Base-by-base conservation (phyloP, 2,113 vertebrate species). In the Falco punctatus region DNA sequence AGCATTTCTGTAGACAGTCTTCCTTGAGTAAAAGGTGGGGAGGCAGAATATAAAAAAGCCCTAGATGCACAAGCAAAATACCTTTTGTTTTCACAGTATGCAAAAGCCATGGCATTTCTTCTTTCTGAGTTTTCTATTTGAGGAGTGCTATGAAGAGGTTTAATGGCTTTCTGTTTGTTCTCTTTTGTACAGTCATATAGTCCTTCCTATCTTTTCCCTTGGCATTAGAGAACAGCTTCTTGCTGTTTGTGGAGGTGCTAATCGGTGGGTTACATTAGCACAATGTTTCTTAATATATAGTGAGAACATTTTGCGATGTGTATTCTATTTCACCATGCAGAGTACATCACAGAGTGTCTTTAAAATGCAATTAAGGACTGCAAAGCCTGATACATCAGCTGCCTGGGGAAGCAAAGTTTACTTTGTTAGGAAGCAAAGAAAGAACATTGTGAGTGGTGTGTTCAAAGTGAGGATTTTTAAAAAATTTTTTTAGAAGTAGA, bases 231-330 rank as follows among this genome's bases (percentile, higher is more conserved):
- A 93, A 14, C 33, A 83, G 85, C 64, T 70, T 48, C 85, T 92
- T 62, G 88, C 88, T 96, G 79, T 90, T 90, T 86, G 88, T 4
- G 4, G 80, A 80, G 96, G 71, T 62, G 71, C 33, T 90, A 44
- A 88, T 83, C 88, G 42, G 83, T 55, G 80, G 42, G 30, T 81
- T 87, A 42, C 32, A 44, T 88, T 77, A 94, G 79, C 33, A 15
- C 61, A 74, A 70, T 17, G 14, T 83, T 94, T 82, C 69, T 81
- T 82, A 66, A 35, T 42, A 13, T 73, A 14, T 2, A 79, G 59
- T 18, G 61, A 74, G 92, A 87, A 81, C 40, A 6, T 40, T 89
- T 93, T 35, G 83, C 6, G 16, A 59, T 38, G 17, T 57, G 51
- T 74, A 20, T 71, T 85, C 49, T 75, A 20, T 70, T 91, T 62